phyloP scores from a whole-genome alignment of 2,888 invertebrate species.

The Clepsis dumicolana region DNA sequence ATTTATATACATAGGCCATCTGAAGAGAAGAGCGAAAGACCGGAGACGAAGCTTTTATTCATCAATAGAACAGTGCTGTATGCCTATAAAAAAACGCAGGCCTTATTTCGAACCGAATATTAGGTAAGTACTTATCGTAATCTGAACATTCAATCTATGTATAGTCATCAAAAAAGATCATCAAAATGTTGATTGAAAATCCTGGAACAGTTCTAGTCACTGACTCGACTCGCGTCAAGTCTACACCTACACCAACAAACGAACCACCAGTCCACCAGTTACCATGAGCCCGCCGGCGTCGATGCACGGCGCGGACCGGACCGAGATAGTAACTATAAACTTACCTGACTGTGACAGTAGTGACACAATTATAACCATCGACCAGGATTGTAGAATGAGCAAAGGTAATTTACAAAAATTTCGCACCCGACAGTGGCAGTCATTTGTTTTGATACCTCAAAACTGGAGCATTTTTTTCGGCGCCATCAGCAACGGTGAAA shows the following conservation, averaged over 20 bases:
- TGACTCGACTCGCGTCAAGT: neutral
- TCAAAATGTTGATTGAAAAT: neutral
- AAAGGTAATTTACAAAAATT: constrained; percentile 27
- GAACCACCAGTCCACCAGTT: constrained; percentile 43
- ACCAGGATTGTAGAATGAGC: constrained; percentile 33
- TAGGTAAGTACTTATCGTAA: no score
- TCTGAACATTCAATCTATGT: no score
- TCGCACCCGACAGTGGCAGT: neutral
- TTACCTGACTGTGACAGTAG: constrained; percentile 25
- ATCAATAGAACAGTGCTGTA: no score
- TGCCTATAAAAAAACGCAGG: no score
- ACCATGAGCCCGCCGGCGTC: constrained; percentile 54
- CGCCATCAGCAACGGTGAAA: neutral
- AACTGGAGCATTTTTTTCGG: constrained; percentile 1
- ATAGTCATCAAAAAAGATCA: neutral
- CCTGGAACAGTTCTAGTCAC: neutral
- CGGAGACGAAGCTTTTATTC: no score
- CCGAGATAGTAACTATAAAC: neutral
- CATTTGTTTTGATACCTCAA: neutral
- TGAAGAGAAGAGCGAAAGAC: no score
- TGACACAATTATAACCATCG: constrained; percentile 34
- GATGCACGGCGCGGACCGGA: constrained; percentile 45
- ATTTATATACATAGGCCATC: no score
- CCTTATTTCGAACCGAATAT: no score
- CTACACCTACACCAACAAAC: neutral